These are phyloP conservation scores for Palythoa heliodiscus DNA, from an alignment of 92 coral and sea anemone genomes.

Conservation along the genomic window DNA sequence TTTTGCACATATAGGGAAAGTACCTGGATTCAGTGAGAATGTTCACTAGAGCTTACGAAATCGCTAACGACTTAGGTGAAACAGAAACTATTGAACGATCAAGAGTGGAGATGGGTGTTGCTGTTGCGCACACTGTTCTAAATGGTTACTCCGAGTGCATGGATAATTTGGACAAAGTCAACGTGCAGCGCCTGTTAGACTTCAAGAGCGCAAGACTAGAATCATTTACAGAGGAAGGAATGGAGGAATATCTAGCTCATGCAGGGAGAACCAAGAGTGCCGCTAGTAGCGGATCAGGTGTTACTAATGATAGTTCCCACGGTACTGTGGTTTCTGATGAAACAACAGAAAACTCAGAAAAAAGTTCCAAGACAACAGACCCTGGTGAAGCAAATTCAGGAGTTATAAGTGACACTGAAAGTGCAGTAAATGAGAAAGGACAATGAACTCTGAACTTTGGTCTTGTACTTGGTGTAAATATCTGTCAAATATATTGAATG, in stretches of 20 bases:
- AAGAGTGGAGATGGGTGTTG: constrained; percentile 88
- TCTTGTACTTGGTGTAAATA: not conserved
- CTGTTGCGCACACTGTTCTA: constrained; percentile 79
- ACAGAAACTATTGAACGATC: constrained; percentile 75
- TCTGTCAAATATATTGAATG: not conserved
- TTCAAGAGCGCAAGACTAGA: constrained; percentile 89
- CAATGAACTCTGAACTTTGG: not conserved
- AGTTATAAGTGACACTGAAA: constrained; percentile 55
- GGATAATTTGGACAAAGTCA: constrained; percentile 71
- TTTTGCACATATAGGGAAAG: constrained; percentile 67
- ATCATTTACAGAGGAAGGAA: constrained; percentile 67
- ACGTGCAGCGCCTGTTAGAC: constrained; percentile 76
- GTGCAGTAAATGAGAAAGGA: constrained; percentile 34
- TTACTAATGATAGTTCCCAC: not conserved
- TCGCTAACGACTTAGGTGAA: constrained; percentile 83
- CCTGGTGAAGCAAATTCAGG: constrained; percentile 55
- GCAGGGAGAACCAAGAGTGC: constrained; percentile 35
- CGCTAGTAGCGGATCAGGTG: constrained; percentile 58
- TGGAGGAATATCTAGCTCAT: constrained; percentile 27
- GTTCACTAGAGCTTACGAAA: constrained; percentile 92
- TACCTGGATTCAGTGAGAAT: constrained; percentile 85
- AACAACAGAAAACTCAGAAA: constrained; percentile 35
- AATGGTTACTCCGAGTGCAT: constrained; percentile 82
- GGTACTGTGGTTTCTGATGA: constrained; percentile 37
- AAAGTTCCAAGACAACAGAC: not conserved